Conservation (phyloP, 2,113 vertebrate species). For the Zapornia atra region DNA sequence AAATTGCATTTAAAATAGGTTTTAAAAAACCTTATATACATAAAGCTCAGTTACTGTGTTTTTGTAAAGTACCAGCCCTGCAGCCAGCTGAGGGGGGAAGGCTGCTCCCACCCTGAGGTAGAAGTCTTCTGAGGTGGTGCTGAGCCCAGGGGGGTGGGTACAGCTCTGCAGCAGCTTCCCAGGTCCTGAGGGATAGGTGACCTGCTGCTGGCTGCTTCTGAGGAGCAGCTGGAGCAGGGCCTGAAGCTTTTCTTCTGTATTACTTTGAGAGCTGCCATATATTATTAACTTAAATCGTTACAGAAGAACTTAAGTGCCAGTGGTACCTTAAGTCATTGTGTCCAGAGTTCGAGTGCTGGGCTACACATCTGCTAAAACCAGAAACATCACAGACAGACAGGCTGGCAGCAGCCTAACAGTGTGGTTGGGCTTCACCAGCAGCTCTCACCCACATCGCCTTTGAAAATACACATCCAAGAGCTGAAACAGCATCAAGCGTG, state of each 20-base stretch:
- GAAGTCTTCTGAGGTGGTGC: too few relatives aligned
- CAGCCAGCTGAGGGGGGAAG: too few relatives aligned
- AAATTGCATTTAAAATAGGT: background rate
- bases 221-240: fast-evolving
- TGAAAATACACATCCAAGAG: background rate
- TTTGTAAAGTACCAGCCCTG: background rate
- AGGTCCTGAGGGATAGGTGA: background rate
- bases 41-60: background rate
- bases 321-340: fast-evolving
- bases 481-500: fast-evolving
- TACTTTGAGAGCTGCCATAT: too few relatives aligned
- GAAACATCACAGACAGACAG: background rate
- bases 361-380: fast-evolving
- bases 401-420: too few relatives aligned
- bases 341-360: fast-evolving
- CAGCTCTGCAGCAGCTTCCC: background rate
- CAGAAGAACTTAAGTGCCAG: background rate
- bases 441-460: fast-evolving
- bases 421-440: too few relatives aligned
- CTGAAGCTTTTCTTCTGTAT: background rate
- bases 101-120: too few relatives aligned
- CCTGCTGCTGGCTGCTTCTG: background rate
- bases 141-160: too few relatives aligned
- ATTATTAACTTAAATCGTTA: background rate
- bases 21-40: background rate